These are phyloP conservation scores for Erebia ligea DNA, from an alignment of 2,888 invertebrate species.

Conservation along the genomic window DNA sequence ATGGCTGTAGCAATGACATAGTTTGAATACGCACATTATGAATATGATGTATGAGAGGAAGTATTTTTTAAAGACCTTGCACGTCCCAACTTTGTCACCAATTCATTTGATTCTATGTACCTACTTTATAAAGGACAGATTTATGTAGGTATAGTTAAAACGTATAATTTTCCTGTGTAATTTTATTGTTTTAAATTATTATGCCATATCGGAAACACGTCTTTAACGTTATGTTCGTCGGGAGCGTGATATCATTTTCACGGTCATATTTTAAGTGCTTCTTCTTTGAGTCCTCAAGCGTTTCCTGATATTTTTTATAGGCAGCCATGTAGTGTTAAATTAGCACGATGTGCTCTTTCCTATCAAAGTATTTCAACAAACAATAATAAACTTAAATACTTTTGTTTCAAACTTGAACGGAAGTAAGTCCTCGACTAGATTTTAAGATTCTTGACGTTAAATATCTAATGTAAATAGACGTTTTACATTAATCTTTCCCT, in stretches of 20 bases:
- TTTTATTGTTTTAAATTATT: constrained; percentile 21
- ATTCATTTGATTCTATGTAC: constrained; percentile 18
- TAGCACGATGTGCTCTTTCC: constrained; percentile 19
- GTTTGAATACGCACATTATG: constrained; percentile 50
- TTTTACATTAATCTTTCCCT: constrained; percentile 17
- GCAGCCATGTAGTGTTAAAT: constrained; percentile 32
- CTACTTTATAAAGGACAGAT: constrained; percentile 12
- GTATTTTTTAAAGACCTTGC: constrained; percentile 27
- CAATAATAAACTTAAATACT: background rate
- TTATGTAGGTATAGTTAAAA: constrained; percentile 11
- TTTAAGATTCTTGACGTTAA: background rate
- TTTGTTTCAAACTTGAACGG: background rate
- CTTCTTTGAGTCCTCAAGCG: constrained; percentile 48
- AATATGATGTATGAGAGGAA: constrained; percentile 35
- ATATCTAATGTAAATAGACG: constrained; percentile 2
- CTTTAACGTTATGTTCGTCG: constrained; percentile 45
- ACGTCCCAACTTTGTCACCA: constrained; percentile 18
- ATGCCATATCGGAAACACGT: constrained; percentile 42
- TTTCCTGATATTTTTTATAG: constrained; percentile 50
- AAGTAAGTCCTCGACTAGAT: no score
- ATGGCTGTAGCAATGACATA: constrained; percentile 73
- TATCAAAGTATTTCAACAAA: background rate
- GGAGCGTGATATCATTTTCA: constrained; percentile 58
- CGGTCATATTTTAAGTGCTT: constrained; percentile 61
- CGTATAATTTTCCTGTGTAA: constrained; percentile 11